phyloP scores from a whole-genome alignment of 2,113 vertebrate species.

The Gallinago media region DNA sequence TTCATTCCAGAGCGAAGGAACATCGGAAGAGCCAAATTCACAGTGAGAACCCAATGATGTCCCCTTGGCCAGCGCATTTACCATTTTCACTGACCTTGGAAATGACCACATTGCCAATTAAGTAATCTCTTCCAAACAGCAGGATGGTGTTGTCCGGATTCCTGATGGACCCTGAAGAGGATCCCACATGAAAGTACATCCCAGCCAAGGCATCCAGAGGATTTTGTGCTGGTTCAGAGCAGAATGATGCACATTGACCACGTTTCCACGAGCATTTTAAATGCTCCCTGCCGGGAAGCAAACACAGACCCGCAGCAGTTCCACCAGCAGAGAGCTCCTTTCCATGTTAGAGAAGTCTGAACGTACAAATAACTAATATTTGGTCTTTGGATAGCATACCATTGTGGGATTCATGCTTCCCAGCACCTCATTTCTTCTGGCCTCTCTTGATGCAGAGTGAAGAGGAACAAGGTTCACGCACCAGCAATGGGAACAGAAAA shows the following conservation, averaged over 20 bases:
- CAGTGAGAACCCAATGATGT: not conserved
- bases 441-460: not conserved
- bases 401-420: not conserved
- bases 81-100: not conserved
- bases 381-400: not conserved
- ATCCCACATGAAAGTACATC: not conserved
- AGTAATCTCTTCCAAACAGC: not conserved
- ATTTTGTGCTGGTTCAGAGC: not conserved
- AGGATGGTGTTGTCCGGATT: not conserved
- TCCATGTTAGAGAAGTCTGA: not conserved
- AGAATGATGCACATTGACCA: not conserved
- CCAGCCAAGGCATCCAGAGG: not conserved
- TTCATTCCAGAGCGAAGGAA: not conserved
- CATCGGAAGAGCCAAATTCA: not conserved
- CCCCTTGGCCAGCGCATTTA: not conserved
- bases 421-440: not conserved
- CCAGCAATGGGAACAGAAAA: not conserved
- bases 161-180: not conserved
- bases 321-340: not conserved
- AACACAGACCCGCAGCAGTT: not conserved
- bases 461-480: not conserved
- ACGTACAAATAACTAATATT: not conserved
- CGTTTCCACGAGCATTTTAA: not conserved
- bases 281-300: not conserved
- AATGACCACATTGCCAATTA: not conserved